Percentiles rank a stretch among this genome's conserved stretches.
Evolutionary conservation across 2,888 invertebrate genomes (phyloP).

Genomic region (Cyaniris semiargus): DNA sequence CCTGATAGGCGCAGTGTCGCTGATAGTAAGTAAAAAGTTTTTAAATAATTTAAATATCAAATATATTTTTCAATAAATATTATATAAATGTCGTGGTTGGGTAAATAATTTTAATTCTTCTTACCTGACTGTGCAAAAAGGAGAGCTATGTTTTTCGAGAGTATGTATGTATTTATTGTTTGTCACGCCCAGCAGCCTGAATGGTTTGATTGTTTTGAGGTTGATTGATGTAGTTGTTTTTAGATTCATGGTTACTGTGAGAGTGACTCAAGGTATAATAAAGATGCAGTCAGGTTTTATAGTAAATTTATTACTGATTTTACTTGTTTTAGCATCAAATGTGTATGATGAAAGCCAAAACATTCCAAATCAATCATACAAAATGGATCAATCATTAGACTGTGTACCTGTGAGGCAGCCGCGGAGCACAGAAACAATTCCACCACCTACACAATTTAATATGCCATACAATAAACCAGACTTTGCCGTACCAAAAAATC

Average conservation of each 20-base stretch:
- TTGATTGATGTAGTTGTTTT: no score
- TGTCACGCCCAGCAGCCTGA: no score
- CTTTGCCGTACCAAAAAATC: conserved; percentile 27
- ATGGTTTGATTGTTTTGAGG: no score
- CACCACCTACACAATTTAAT: conserved; percentile 30
- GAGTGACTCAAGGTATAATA: no score
- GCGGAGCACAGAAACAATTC: conserved; percentile 46
- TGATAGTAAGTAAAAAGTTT: conserved; percentile 54
- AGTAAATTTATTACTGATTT: no score
- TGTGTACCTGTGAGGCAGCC: conserved; percentile 67
- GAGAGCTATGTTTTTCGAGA: no score
- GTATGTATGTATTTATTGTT: no score
- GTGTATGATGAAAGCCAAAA: conserved; percentile 43
- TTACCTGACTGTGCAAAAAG: no score
- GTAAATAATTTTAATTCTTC: not conserved
- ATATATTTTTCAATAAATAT: not conserved
- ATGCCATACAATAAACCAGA: conserved; percentile 28
- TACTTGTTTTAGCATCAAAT: conserved; percentile 48
- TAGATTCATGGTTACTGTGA: no score
- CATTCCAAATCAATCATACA: conserved; percentile 48
- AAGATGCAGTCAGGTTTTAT: no score
- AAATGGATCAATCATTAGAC: conserved; percentile 62
- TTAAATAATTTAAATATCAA: not conserved
- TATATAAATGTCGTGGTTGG: not conserved
- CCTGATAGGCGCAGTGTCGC: conserved; percentile 64